Evolutionary conservation across 2,888 invertebrate genomes (phyloP).

Genomic region (Rhabditophanes sp.): DNA sequence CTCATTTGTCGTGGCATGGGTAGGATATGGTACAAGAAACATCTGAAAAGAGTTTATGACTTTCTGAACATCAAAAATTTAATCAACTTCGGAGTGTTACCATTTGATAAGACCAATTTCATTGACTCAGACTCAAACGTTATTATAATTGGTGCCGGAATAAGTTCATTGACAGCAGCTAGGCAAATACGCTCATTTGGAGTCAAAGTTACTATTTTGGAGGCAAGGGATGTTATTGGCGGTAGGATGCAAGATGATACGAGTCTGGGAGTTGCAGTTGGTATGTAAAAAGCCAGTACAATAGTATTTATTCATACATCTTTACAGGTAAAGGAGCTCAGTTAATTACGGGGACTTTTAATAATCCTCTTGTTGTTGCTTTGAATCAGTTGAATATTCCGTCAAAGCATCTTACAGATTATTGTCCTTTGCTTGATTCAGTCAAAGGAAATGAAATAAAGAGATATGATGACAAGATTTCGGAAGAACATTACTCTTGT

Average conservation of each 20-base stretch:
- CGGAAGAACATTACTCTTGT: slow-evolving; percentile 30
- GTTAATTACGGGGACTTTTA: slow-evolving; percentile 47
- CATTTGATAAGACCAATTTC: slow-evolving; percentile 9
- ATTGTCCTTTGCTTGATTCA: slow-evolving; percentile 44
- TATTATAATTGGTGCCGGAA: slow-evolving; percentile 48
- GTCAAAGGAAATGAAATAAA: slow-evolving; percentile 37
- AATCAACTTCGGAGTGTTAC: slow-evolving; percentile 23
- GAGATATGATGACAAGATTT: slow-evolving; percentile 16
- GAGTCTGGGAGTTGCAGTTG: slow-evolving; percentile 11
- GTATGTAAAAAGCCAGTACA: background rate
- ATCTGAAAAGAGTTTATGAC: slow-evolving; percentile 17
- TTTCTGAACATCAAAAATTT: slow-evolving; percentile 20
- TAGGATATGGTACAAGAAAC: slow-evolving; percentile 19
- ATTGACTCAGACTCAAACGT: slow-evolving; percentile 21
- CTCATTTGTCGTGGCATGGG: slow-evolving; percentile 26
- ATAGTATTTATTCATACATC: background rate
- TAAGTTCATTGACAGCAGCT: slow-evolving; percentile 48
- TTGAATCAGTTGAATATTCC: background rate
- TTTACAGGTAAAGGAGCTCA: slow-evolving; percentile 45
- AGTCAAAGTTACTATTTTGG: slow-evolving; percentile 46
- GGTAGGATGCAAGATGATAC: slow-evolving; percentile 46
- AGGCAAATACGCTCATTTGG: slow-evolving; percentile 47
- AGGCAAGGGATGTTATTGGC: slow-evolving; percentile 47
- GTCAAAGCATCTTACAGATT: slow-evolving; percentile 34
- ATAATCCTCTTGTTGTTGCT: slow-evolving; percentile 47